Percentiles rank a stretch among this genome's conserved stretches.
Conservation (phyloP, 2,797 vertebrate genomes). For the Platalea minor region DNA sequence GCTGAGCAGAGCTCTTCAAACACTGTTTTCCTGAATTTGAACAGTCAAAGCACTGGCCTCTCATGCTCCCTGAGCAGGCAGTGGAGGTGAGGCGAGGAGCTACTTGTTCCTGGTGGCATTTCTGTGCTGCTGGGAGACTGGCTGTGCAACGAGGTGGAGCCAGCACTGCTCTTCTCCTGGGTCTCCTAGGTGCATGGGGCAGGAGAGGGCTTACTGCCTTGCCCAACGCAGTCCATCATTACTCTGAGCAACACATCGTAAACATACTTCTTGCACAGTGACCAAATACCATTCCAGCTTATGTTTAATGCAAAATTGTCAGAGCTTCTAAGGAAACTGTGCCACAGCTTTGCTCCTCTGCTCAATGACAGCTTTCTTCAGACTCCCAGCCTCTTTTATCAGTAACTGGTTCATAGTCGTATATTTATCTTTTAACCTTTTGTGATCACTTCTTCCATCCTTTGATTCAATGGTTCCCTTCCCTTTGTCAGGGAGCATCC, state of each 20-base stretch:
- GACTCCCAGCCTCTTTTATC: not conserved
- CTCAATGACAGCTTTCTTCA: not conserved
- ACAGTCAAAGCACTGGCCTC: not conserved
- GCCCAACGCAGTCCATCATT: not conserved
- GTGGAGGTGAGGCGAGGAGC: not conserved
- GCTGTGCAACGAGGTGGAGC: not conserved
- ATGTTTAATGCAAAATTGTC: not conserved
- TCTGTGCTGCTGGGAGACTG: not conserved
- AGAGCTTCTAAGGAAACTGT: not conserved
- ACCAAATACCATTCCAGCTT: not conserved
- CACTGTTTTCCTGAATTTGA: constrained; percentile 15
- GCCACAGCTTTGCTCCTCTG: not conserved
- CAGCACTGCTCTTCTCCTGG: not conserved
- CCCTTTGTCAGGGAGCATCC: not conserved
- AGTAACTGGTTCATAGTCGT: not conserved
- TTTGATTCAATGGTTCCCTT: not conserved
- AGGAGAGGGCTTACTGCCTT: not conserved
- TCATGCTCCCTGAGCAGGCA: not conserved
- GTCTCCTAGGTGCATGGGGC: not conserved
- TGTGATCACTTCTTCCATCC: not conserved
- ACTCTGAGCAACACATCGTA: not conserved
- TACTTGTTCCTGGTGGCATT: constrained; percentile 1
- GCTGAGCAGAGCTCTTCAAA: constrained; percentile 40
- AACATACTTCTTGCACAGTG: not conserved
- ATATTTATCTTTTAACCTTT: not conserved